phyloP scores from a whole-genome alignment of 2,888 invertebrate species.

The Furcula furcula region DNA sequence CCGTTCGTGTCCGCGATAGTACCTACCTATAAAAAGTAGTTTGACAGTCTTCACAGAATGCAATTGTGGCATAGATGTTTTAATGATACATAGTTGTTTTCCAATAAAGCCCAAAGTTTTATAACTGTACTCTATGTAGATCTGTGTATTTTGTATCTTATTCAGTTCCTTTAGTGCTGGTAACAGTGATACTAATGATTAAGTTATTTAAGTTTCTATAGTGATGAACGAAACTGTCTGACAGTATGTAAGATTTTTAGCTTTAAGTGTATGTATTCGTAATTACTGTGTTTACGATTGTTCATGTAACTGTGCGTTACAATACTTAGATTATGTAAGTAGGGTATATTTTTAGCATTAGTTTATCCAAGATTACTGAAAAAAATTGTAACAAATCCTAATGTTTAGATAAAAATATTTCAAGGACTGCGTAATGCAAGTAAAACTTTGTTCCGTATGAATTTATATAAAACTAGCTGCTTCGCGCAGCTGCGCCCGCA shows the following conservation, averaged over 20 bases:
- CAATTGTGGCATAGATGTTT: no score
- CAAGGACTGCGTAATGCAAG: no score
- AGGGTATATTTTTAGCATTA: conserved; percentile 6
- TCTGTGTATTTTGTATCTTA: conserved; percentile 45
- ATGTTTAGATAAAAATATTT: no score
- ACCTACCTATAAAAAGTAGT: no score
- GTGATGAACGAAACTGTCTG: conserved; percentile 38
- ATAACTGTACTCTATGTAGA: conserved; percentile 29
- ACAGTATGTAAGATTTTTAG: conserved; percentile 31
- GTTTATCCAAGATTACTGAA: conserved; percentile 2
- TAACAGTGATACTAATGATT: conserved; percentile 70
- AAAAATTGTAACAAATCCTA: no score
- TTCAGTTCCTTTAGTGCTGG: conserved; percentile 72
- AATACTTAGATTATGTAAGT: conserved; percentile 12
- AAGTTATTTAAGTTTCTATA: conserved; percentile 51
- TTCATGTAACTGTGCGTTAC: conserved; percentile 20
- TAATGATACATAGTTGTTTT: no score
- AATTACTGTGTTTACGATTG: conserved; percentile 20
- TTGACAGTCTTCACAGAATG: no score
- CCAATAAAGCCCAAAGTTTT: conserved; percentile 14
- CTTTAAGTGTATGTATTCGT: conserved; percentile 29
- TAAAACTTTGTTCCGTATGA: no score
- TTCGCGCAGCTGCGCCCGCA: no score
- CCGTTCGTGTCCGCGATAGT: no score
- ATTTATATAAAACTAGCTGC: no score